Conservation (phyloP, 2,888 invertebrate genomes). For the Ryuthela nishihirai region DNA sequence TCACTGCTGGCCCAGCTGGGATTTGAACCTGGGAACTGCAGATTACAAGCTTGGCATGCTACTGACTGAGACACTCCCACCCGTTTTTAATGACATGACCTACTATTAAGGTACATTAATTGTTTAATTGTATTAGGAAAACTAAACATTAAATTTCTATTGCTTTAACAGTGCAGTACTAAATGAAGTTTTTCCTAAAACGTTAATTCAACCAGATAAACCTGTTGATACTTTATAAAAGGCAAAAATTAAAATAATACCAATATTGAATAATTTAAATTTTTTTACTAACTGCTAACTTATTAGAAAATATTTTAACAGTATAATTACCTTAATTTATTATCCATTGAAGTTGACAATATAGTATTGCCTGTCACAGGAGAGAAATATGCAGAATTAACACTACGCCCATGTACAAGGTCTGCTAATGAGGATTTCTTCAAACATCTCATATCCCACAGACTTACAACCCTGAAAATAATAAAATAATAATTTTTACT, state of each 20-base stretch:
- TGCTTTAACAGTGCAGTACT: no score
- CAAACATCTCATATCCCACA: constrained; percentile 51
- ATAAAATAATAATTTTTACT: not conserved
- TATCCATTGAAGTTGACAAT: constrained; percentile 50
- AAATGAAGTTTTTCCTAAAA: no score
- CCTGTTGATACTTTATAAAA: constrained; percentile 15
- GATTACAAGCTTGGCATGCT: no score
- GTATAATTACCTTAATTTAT: constrained; percentile 46
- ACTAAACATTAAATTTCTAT: no score
- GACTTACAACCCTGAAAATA: constrained; percentile 44
- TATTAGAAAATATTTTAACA: not conserved
- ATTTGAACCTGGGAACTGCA: no score
- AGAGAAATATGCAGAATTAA: constrained; percentile 53
- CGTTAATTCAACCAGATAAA: no score
- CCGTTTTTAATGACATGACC: no score
- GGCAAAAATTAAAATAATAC: constrained; percentile 8
- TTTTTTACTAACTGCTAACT: not conserved
- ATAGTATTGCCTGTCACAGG: constrained; percentile 51
- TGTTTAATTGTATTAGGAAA: no score
- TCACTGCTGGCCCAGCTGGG: no score
- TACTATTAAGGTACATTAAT: no score
- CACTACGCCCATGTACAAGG: constrained; percentile 42
- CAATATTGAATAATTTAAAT: not conserved
- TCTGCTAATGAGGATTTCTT: constrained; percentile 44
- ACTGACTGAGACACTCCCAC: no score